Conservation (phyloP, 2,113 vertebrate species). For the Hemibagrus wyckioides region DNA sequence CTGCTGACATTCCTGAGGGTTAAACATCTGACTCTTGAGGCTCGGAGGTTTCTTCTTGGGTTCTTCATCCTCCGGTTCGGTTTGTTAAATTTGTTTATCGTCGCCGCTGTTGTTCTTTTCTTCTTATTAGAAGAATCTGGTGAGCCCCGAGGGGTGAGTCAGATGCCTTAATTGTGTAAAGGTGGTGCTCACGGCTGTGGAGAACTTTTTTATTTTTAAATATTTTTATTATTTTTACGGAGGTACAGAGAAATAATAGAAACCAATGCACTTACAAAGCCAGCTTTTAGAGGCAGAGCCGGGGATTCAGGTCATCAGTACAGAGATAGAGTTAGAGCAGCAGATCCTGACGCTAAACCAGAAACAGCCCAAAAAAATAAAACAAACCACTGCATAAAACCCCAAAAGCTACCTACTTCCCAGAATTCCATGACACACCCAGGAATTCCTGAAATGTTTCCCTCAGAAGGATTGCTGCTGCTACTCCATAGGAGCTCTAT, state of each 20-base stretch:
- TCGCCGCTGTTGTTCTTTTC: conserved; percentile 63
- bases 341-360: not conserved
- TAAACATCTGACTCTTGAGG: conserved; percentile 59
- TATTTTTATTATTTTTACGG: conserved; percentile 53
- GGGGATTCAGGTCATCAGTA: conserved; percentile 5
- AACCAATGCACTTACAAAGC: conserved; percentile 77
- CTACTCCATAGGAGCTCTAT: not conserved
- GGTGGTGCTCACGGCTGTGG: conserved; percentile 67
- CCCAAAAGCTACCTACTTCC: not conserved
- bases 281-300: not conserved
- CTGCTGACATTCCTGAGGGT: conserved; percentile 30
- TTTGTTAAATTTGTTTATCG: conserved; percentile 38
- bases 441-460: not conserved
- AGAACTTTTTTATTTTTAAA: conserved; percentile 47
- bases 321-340: not conserved
- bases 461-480: not conserved
- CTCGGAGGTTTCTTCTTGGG: conserved; percentile 51
- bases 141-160: conserved; percentile 73
- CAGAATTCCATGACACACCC: not conserved
- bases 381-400: not conserved
- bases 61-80: conserved; percentile 46
- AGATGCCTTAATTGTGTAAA: conserved; percentile 77
- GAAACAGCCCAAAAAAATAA: not conserved
- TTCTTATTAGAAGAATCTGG: conserved; percentile 81
- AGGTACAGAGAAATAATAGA: conserved; percentile 62